Evolutionary conservation across 2,113 vertebrate species (phyloP), one percentile per base, ranked within the genome.

Genomic region (Mormyrus iriodes): DNA sequence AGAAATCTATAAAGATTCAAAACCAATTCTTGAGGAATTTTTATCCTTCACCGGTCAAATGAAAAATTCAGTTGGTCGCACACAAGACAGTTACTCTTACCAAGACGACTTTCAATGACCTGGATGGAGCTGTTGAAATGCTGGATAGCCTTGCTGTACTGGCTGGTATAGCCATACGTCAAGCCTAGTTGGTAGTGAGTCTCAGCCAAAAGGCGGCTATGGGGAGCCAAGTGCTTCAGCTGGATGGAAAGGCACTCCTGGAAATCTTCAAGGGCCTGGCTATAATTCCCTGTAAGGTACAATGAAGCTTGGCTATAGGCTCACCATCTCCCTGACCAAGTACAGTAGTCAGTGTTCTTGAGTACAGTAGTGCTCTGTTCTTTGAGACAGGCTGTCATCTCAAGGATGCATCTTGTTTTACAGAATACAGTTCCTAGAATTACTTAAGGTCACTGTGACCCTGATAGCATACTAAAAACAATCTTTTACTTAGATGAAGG

Each of bases 111-210:
- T 92, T 97, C 97, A 2, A 99, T 99, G 91, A 97, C 97, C 0
- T 96, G 92, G 89, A 97, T 90, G 0, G 98, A 99, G 92, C 94
- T 95, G 83, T 94, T 95, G 0, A 98, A 97, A 91, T 97, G 97
- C 90, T 96, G 69, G 1, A 98, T 94, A 0, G 98, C 96, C 89
- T 95, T 90, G 0, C 94, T 94, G 17, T 97, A 97, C 94, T 98
- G 95, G 24, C 93, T 92, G 90, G 96, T 96, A 85, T 97, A 96
- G 91, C 95, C 95, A 91, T 96, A 97, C 0, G 97, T 97, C 91
- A 98, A 92, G 0, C 98, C 98, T 21, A 99, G 93, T 93, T 99
- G 97, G 92, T 99, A 99, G 93, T 98, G 96, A 0, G 97, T 99
- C 93, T 99, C 98, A 0, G 98, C 98, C 0, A 99, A 95, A 52